Percentiles rank a stretch among this genome's conserved stretches.
Conservation (phyloP, 2,888 invertebrate species). For the Neoitamus cyanurus region DNA sequence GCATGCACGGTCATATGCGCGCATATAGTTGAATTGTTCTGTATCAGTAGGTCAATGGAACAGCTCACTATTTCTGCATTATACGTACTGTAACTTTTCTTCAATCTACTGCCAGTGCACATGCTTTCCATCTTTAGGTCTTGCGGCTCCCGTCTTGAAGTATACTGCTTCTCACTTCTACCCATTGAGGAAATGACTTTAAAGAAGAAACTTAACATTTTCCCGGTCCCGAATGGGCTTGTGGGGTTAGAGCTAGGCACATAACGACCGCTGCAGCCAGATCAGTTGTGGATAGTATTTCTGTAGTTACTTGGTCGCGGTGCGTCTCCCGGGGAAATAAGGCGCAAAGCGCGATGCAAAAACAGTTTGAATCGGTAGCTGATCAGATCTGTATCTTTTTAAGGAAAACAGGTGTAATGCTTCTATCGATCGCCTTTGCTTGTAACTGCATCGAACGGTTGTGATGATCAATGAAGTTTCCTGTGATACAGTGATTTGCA, state of each 20-base stretch:
- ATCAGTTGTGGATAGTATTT: conserved; percentile 13
- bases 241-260: background rate
- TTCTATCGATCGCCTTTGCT: background rate
- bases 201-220: background rate
- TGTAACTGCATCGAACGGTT: background rate
- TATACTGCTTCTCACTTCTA: conserved; percentile 25
- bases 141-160: background rate
- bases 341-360: background rate
- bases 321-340: background rate
- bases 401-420: conserved; percentile 6
- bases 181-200: background rate
- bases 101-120: conserved; percentile 12
- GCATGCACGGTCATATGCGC: conserved; percentile 48
- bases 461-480: background rate
- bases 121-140: conserved; percentile 12
- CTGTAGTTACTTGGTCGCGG: conserved; percentile 21
- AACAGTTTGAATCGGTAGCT: conserved; percentile 24
- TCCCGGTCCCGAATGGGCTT: background rate
- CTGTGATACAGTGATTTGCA: conserved; percentile 7
- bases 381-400: conserved; percentile 18
- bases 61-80: conserved; percentile 37
- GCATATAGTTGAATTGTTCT: conserved; percentile 57
- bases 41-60: conserved; percentile 68
- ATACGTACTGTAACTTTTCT: conserved; percentile 35
- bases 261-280: conserved; percentile 3